phyloP scores from a whole-genome alignment of 2,113 vertebrate species.

The Callocephalon fimbriatum region DNA sequence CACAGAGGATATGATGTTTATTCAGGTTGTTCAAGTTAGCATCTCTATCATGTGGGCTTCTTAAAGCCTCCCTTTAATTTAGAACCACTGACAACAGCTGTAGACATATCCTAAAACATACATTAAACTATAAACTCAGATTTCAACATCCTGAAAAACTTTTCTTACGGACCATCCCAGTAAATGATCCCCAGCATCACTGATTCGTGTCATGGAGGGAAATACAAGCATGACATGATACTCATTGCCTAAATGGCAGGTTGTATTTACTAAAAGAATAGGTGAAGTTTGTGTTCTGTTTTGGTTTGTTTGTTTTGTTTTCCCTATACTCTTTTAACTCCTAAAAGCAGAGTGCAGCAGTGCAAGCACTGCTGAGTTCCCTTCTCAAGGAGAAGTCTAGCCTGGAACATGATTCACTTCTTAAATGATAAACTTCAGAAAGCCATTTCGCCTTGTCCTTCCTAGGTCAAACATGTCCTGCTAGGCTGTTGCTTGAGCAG shows the following conservation, averaged over 20 bases:
- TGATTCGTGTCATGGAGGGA: not conserved
- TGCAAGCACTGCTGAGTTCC: not conserved
- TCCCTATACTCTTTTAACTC: not conserved
- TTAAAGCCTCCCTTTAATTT: not conserved
- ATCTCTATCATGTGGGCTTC: not conserved
- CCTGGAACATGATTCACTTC: not conserved
- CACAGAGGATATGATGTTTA: not conserved
- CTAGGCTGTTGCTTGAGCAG: not conserved
- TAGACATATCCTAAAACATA: not conserved
- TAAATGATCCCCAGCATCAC: not conserved
- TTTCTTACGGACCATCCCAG: not conserved
- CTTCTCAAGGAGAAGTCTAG: not conserved
- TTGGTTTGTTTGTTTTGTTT: not conserved
- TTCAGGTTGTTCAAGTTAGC: not conserved
- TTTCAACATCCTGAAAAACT: not conserved
- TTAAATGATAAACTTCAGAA: not conserved
- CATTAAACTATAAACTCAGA: not conserved
- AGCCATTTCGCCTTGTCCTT: not conserved
- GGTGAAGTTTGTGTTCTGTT: accelerated
- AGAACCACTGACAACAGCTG: not conserved
- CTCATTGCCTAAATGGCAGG: not conserved
- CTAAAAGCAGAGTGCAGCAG: not conserved
- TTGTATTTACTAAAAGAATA: not conserved
- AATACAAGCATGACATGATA: not conserved
- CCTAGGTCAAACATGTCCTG: not conserved